These are phyloP conservation scores for Eurytoma californica DNA, from an alignment of 2,888 invertebrate species.

Conservation along the genomic window DNA sequence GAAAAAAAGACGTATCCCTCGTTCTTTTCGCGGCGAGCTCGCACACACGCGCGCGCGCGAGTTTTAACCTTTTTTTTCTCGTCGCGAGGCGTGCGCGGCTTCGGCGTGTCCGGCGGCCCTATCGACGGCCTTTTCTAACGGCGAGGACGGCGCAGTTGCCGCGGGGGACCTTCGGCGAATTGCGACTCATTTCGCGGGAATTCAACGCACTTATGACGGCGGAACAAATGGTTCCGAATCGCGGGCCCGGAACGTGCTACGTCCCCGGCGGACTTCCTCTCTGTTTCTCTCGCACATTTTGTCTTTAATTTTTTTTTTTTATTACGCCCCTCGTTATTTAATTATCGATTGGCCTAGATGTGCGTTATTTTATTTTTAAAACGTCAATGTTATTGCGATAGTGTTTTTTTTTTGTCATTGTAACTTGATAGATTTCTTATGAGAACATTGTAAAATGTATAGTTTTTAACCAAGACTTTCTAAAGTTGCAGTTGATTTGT, in stretches of 20 bases:
- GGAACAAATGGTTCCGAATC: background rate
- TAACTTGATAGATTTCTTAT: background rate
- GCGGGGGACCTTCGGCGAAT: background rate
- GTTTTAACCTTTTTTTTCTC: too few species aligned
- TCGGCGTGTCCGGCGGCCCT: too few species aligned
- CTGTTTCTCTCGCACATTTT: background rate
- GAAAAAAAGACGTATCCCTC: too few species aligned
- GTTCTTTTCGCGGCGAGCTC: background rate
- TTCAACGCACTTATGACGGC: background rate
- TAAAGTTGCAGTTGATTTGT: slow-evolving; percentile 14
- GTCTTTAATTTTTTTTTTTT: background rate
- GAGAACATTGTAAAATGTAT: background rate
- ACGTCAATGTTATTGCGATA: background rate
- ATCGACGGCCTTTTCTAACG: too few species aligned
- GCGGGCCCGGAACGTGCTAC: background rate
- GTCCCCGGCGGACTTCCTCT: background rate
- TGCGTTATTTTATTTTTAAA: slow-evolving; percentile 16
- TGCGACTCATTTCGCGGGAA: slow-evolving; percentile 4
- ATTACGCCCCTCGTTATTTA: background rate
- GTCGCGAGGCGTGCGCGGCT: too few species aligned
- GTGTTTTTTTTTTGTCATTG: background rate
- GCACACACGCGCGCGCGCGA: background rate
- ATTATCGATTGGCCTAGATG: slow-evolving; percentile 24
- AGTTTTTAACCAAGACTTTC: background rate
- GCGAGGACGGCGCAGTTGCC: too few species aligned